Evolutionary conservation across 2,888 invertebrate species (phyloP), one percentile per base, ranked within the genome.

Genomic region (Phyllotreta cruciferae): DNA sequence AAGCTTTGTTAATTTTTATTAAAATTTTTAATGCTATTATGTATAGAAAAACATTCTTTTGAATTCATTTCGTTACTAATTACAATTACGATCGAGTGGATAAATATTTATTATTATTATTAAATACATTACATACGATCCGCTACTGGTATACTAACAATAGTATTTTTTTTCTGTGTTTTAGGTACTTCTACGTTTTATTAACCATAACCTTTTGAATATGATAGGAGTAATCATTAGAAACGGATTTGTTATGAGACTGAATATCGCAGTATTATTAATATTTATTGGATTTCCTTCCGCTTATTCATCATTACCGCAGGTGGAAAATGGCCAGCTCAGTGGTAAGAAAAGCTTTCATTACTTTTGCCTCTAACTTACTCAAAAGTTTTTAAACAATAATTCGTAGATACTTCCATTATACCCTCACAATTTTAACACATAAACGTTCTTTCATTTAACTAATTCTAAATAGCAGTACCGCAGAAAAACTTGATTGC

Each of bases 141-240:
- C 34, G 34, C 6, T 10, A 47, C 10, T 14, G 47, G 10, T 24
- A 4, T 4, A 34, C 49, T 49, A 10, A 49, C 49, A 36, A 35
- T 35, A 10, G 9, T 47, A 14, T 24, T 8, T 47, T 47, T 13
- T 47, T 9, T 47, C 1, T 47, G 3, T 24, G 11, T 49, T 49
- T 49, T 49, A 34, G 34, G 10, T 13, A 35, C 36, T 49, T 8
- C 10, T 49, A 10, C 36, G n/a, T 49, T 9, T 35, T 49, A 35
- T 8, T 49, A 49, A 34, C 9, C 34, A 42, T 24, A 24, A 1
- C 3, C 35, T 5, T 34, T 8, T 11, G 9, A 56, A 44, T 7
- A 56, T 56, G 56, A 6, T 6, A 56, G 45, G 24, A 45, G 56
- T 45, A 13, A 34, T 45, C 13, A 44, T 45, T n/a, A 45, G 56